A percentile compares a stretch with the other conserved stretches of the same genome.
phyloP scores from a whole-genome alignment of 2,888 invertebrate species.

The Furcula furcula region DNA sequence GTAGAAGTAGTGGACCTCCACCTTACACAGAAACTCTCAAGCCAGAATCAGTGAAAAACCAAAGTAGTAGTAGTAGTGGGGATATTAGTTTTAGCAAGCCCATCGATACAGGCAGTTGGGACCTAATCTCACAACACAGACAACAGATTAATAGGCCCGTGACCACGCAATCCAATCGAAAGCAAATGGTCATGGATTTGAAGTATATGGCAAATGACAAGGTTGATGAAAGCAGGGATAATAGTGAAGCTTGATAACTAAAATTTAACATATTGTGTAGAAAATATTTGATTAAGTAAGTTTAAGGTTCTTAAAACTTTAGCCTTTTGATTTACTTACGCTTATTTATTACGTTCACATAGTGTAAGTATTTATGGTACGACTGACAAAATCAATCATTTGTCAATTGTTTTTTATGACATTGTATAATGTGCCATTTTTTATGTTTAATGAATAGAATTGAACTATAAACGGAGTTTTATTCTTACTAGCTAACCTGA shows the following conservation, averaged over 20 bases:
- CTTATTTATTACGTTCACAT: too few relatives aligned
- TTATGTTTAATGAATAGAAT: too few relatives aligned
- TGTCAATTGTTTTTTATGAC: too few relatives aligned
- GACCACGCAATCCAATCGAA: constrained; percentile 23
- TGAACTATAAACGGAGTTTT: too few relatives aligned
- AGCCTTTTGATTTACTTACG: too few relatives aligned
- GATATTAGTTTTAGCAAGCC: constrained; percentile 59
- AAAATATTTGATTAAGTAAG: too few relatives aligned
- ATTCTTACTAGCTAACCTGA: too few relatives aligned
- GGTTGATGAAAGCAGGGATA: constrained; percentile 22
- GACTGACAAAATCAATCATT: too few relatives aligned
- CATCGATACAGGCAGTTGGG: constrained; percentile 67
- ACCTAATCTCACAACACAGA: constrained; percentile 77
- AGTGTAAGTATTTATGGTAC: too few relatives aligned
- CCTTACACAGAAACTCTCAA: constrained; percentile 46
- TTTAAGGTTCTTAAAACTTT: too few relatives aligned
- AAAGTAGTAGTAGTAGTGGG: constrained; percentile 38
- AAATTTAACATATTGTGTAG: too few relatives aligned
- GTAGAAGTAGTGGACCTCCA: constrained; percentile 63
- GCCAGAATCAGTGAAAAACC: constrained; percentile 29
- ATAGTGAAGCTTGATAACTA: constrained; percentile 49
- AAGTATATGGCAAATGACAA: constrained; percentile 40
- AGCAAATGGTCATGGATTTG: constrained; percentile 56
- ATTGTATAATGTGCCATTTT: too few relatives aligned
- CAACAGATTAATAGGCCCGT: constrained; percentile 54